A percentile compares a stretch with the other conserved stretches of the same genome.
phyloP scores from a whole-genome alignment of 2,797 vertebrate species.

The Cynodonichthys magdalenae region DNA sequence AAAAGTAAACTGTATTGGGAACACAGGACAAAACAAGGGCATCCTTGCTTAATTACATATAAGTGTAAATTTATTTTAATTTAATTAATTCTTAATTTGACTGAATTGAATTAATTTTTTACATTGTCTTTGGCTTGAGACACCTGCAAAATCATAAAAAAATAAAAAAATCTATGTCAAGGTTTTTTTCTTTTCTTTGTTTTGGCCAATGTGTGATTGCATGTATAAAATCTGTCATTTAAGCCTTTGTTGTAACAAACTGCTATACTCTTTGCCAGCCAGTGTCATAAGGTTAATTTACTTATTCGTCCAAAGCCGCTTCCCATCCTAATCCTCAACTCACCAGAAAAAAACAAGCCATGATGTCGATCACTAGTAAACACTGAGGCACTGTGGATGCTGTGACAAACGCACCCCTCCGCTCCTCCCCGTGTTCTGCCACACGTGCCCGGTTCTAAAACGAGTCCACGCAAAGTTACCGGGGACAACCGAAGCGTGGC shows the following conservation, averaged over 20 bases:
- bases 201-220: conserved; percentile 10
- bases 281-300: conserved; percentile 77
- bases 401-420: conserved; percentile 39
- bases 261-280: conserved; percentile 49
- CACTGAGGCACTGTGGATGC: conserved; percentile 58
- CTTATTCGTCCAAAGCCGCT: conserved; percentile 76
- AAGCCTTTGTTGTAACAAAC: conserved; percentile 51
- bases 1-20: not conserved
- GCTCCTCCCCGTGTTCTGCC: conserved; percentile 43
- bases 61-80: too few species aligned
- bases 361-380: conserved; percentile 66
- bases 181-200: not conserved
- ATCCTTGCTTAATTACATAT: not conserved
- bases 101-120: too few species aligned
- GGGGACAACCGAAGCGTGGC: conserved; percentile 40
- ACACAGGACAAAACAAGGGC: not conserved
- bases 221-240: conserved; percentile 18
- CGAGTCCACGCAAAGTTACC: conserved; percentile 37
- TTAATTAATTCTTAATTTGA: too few species aligned
- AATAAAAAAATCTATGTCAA: too few species aligned
- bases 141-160: too few species aligned
- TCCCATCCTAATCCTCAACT: conserved; percentile 70
- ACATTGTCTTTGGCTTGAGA: too few species aligned
- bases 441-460: conserved; percentile 40
- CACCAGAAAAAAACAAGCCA: conserved; percentile 64